Evolutionary conservation across 2,113 vertebrate genomes (phyloP).

Genomic region (Xenopus tropicalis): UCB_Xtro_10.0 CM004444.2:139735501-139736000

Average conservation of each 20-base stretch:
- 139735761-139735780: background rate
- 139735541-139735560: constrained; percentile 30
- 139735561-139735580: constrained; percentile 27
- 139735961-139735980: too few species aligned
- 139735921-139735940: too few species aligned
- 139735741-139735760: background rate
- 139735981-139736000: too few species aligned
- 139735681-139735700: background rate
- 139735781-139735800: background rate
- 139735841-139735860: too few species aligned
- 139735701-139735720: background rate
- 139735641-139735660: background rate
- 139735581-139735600: constrained; percentile 16
- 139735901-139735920: too few species aligned
- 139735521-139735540: constrained; percentile 25
- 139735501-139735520: constrained; percentile 41
- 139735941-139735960: too few species aligned
- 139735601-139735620: constrained; percentile 3
- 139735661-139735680: background rate
- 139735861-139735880: too few species aligned
- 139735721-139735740: background rate
- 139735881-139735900: too few species aligned
- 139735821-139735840: too few species aligned
- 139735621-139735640: background rate
- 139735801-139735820: too few species aligned